Percentiles rank a stretch among this genome's conserved stretches.
These are phyloP conservation scores for Eupithecia vulgata DNA, from an alignment of 2,888 invertebrate genomes.

Conservation along the genomic window DNA sequence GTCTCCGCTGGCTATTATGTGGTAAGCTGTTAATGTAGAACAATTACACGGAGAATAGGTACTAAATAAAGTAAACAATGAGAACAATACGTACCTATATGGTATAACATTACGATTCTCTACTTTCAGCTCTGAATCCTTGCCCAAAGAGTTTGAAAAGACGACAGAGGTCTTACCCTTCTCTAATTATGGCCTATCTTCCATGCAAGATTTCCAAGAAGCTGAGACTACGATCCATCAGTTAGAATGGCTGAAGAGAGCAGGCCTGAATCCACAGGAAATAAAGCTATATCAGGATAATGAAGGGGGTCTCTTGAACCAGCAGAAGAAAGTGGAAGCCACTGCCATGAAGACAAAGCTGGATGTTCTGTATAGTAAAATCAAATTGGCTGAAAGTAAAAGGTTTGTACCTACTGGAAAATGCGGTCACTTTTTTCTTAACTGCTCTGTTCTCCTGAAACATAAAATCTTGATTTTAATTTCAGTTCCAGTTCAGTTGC, in stretches of 20 bases:
- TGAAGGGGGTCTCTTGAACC: constrained; percentile 66
- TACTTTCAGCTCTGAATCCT: constrained; percentile 62
- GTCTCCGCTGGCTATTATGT: not conserved
- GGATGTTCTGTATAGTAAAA: constrained; percentile 64
- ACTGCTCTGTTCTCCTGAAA: not conserved
- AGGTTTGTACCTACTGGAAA: constrained; percentile 53
- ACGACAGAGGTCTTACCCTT: constrained; percentile 72
- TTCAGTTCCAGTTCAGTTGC: constrained; percentile 48
- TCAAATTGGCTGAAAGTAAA: constrained; percentile 50
- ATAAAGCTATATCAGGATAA: constrained; percentile 78
- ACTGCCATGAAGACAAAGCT: constrained; percentile 62
- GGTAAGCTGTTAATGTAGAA: constrained; percentile 5
- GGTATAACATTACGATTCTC: not conserved
- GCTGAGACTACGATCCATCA: constrained; percentile 67
- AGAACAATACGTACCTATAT: not conserved
- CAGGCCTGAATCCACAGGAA: constrained; percentile 77
- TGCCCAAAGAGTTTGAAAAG: constrained; percentile 73
- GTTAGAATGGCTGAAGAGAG: constrained; percentile 75
- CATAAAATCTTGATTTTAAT: not conserved
- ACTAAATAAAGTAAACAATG: not conserved
- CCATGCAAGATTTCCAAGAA: constrained; percentile 71
- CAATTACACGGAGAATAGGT: not conserved
- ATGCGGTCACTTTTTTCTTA: not conserved
- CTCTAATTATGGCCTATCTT: constrained; percentile 72
- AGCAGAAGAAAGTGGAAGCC: constrained; percentile 65